Evolutionary conservation across 2,797 vertebrate species (phyloP), one percentile per base, ranked within the genome.

Genomic region (Arnoldichthys spilopterus): DNA sequence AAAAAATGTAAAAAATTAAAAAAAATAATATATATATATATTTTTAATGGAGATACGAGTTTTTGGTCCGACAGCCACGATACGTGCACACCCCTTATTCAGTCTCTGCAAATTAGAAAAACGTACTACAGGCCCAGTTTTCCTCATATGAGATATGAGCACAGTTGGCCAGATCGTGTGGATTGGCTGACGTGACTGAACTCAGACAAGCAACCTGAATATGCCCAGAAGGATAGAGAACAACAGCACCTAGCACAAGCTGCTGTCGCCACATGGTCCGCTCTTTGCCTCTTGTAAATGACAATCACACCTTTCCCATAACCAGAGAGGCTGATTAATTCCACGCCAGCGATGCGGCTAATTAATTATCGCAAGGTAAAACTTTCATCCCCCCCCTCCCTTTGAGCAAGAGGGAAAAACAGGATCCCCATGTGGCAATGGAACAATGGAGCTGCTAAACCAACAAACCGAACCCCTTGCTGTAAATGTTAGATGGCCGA

Each of bases 311-410:
- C 51, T 83, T 68, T 74, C 74, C 73, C 37, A 78, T 53, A 81
- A 78, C 53, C 51, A 51, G 11, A 73, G 62, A 66, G 74, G 62
- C 62, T 83, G 54, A 79, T 71, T 83, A 67, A 83, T 78, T 72
- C 67, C 30, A 71, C 12, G 43, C 66, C 79, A 76, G 79, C 20
- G 6, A 76, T 37, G 66, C 71, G 62, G 59, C 78, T 81, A 74
- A 81, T 83, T 81, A 81, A 81, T 83, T 78, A 72, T 77, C n/a
- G 66, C 78, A 71, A 81, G 75, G 66, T 67, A 70, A 54, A 78
- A 61, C 34, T 40, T 71, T 53, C 40, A 64, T 49, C 45, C 30
- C 30, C 49, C 16, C 20, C 20, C 72, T 70, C 49, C 56, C 32
- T 32, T 69, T 73, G 45, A 61, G 28, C 49, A 72, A 37, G 16